Percentiles rank a stretch among this genome's conserved stretches.
Conservation (phyloP, 2,888 invertebrate species). For the Zonitis immaculata region DNA sequence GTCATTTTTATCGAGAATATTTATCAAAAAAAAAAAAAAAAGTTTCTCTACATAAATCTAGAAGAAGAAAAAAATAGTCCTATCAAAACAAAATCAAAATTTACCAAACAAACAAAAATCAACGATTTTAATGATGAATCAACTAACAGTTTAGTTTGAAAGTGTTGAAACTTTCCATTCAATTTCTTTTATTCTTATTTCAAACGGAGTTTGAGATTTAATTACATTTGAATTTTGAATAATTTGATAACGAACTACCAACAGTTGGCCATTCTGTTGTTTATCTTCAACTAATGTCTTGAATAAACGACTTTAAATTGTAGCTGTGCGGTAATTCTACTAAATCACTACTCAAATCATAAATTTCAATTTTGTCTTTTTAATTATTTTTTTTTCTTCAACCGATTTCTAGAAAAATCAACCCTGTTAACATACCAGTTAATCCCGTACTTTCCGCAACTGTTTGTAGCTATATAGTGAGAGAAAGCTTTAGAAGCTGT, state of each 20-base stretch:
- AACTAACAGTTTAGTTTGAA: not conserved
- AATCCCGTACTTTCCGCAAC: not conserved
- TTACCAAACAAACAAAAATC: not conserved
- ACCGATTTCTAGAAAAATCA: not conserved
- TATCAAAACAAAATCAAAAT: not conserved
- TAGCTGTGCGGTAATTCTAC: not conserved
- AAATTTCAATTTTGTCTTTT: not conserved
- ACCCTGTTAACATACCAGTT: not conserved
- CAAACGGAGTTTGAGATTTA: constrained; percentile 31
- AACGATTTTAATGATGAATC: not conserved
- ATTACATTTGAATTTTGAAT: constrained; percentile 39
- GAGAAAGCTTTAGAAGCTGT: not conserved
- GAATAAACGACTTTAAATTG: constrained; percentile 28
- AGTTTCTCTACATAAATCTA: constrained; percentile 9
- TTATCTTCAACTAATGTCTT: constrained; percentile 41
- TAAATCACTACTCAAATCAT: not conserved
- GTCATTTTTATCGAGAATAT: constrained; percentile 37
- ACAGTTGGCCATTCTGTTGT: constrained; percentile 36
- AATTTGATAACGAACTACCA: constrained; percentile 39
- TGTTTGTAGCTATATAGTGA: not conserved
- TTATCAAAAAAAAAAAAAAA: no score
- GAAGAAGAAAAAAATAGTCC: not conserved
- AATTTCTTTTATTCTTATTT: not conserved
- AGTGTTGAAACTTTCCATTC: constrained; percentile 2
- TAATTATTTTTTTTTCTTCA: not conserved